phyloP scores from a whole-genome alignment of 2,113 vertebrate genomes.

The Glaucomys volans region DNA sequence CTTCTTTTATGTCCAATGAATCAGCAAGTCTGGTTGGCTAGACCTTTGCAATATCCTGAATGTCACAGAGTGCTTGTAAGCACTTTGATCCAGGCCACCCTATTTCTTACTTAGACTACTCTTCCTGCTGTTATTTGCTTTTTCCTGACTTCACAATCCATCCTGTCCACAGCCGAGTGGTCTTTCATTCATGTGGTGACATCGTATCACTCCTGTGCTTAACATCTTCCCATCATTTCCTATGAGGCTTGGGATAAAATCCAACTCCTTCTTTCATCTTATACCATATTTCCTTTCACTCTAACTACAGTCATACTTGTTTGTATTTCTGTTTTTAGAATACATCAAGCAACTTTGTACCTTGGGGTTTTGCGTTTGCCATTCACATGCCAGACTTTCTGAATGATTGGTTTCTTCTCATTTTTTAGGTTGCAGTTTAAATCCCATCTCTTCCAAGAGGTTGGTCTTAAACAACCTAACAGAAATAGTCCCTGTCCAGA shows the following conservation, averaged over 20 bases:
- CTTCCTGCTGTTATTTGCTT: neutral
- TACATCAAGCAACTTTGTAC: neutral
- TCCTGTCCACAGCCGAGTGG: neutral
- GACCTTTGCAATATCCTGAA: neutral
- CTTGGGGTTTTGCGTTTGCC: neutral
- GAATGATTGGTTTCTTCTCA: neutral
- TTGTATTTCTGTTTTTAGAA: neutral
- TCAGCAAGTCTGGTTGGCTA: neutral
- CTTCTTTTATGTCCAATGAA: neutral
- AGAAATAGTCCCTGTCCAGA: neutral
- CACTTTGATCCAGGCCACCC: neutral
- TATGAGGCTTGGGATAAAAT: slow-evolving; percentile 2
- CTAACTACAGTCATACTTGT: neutral
- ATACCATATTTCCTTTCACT: neutral
- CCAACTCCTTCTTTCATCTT: neutral
- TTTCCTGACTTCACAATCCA: neutral
- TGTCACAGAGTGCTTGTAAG: neutral
- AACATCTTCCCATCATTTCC: neutral
- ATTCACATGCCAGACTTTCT: neutral
- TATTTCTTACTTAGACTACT: neutral
- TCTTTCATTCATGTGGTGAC: slow-evolving; percentile 2
- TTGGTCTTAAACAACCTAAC: neutral
- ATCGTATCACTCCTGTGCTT: neutral
- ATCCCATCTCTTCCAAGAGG: neutral
- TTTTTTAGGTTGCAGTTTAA: slow-evolving; percentile 14